A percentile compares a stretch with the other conserved stretches of the same genome.
These are phyloP conservation scores for Rhinatrema bivittatum DNA, from an alignment of 2,797 vertebrate species.

Conservation along the genomic window DNA sequence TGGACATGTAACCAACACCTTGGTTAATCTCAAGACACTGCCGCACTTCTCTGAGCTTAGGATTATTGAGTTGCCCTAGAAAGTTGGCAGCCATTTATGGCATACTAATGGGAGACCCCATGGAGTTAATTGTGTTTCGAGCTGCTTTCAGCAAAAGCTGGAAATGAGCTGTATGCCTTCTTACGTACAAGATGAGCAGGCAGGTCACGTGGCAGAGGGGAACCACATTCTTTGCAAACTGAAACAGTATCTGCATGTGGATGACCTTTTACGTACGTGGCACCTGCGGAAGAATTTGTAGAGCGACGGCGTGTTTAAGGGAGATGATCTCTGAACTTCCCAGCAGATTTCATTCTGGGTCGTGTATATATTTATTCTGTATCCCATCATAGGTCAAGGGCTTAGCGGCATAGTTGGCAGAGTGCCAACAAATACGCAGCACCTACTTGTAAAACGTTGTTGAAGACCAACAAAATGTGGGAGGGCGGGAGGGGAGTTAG, in stretches of 20 bases:
- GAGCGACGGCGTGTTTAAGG: too few relatives aligned
- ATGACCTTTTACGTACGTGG: neutral
- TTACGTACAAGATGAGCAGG: conserved; percentile 14
- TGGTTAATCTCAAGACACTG: conserved; percentile 26
- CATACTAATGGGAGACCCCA: conserved; percentile 24
- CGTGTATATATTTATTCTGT: too few relatives aligned
- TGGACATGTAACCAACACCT: conserved; percentile 44
- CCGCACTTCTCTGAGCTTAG: conserved; percentile 27
- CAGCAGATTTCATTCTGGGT: too few relatives aligned
- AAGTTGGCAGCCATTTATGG: conserved; percentile 31
- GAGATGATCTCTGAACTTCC: too few relatives aligned
- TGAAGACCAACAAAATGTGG: too few relatives aligned
- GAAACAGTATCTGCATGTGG: neutral
- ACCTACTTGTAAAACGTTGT: too few relatives aligned
- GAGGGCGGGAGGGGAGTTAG: too few relatives aligned
- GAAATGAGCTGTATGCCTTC: conserved; percentile 16
- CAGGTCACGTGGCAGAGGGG: conserved; percentile 7
- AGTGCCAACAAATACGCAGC: too few relatives aligned
- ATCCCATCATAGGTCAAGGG: too few relatives aligned
- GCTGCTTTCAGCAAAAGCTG: conserved; percentile 31
- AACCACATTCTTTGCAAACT: neutral
- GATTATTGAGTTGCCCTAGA: conserved; percentile 30
- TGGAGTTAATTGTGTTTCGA: conserved; percentile 33
- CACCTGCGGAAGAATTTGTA: too few relatives aligned
- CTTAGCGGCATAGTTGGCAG: too few relatives aligned